Evolutionary conservation across 2,113 vertebrate species (phyloP).

Genomic region (Corvus moneduloides): DNA sequence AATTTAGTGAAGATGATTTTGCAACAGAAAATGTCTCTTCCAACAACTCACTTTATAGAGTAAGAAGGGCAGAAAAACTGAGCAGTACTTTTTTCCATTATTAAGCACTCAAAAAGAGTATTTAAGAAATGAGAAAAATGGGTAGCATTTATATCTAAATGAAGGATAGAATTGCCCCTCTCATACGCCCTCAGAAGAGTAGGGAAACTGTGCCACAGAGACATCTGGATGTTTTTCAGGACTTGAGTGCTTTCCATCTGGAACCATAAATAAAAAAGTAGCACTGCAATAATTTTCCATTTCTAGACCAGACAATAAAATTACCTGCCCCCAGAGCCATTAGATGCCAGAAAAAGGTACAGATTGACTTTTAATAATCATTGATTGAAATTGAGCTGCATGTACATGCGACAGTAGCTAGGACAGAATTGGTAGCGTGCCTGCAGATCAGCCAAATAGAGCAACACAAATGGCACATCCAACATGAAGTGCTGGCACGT

Average conservation of each 20-base stretch:
- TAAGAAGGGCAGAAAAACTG: slow-evolving; percentile 6
- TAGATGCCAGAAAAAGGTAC: background rate
- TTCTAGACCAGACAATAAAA: background rate
- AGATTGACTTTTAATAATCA: background rate
- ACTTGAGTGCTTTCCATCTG: background rate
- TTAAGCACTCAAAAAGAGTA: slow-evolving; percentile 22
- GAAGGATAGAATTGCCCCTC: background rate
- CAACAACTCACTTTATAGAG: background rate
- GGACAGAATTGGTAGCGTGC: background rate
- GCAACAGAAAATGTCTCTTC: background rate
- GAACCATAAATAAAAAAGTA: slow-evolving; percentile 16
- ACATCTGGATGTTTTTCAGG: background rate
- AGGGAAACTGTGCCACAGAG: background rate
- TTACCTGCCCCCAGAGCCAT: background rate
- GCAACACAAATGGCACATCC: background rate
- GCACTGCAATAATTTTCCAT: background rate
- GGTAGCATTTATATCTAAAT: background rate
- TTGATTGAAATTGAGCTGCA: background rate
- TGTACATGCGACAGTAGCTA: background rate
- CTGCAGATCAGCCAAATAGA: background rate
- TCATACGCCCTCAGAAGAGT: accelerated
- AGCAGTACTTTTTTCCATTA: background rate
- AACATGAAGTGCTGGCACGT: accelerated
- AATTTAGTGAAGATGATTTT: background rate
- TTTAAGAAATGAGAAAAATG: slow-evolving; percentile 17